Conservation (phyloP, 2,797 vertebrate genomes). For the Prunella strophiata region DNA sequence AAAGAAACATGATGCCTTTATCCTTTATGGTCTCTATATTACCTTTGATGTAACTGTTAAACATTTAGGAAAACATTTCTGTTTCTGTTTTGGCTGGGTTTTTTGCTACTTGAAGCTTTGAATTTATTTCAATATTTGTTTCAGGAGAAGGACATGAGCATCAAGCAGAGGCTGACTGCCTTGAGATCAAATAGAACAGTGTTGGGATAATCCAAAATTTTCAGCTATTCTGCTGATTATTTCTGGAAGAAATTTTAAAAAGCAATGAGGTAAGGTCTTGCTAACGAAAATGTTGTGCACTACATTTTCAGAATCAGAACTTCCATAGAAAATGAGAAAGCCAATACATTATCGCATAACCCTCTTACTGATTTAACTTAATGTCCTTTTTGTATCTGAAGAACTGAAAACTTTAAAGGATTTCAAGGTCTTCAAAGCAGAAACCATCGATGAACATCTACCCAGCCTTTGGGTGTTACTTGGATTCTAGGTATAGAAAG, state of each 20-base stretch:
- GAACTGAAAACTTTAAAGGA: background rate
- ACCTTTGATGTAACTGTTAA: background rate
- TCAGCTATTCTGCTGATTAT: background rate
- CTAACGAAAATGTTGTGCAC: background rate
- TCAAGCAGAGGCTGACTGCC: background rate
- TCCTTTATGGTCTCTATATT: background rate
- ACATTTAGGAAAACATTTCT: background rate
- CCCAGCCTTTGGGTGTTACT: background rate
- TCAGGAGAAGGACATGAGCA: background rate
- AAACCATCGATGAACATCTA: background rate
- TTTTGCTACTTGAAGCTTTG: background rate
- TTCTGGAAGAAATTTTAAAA: background rate
- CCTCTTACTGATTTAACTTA: background rate
- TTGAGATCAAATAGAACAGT: background rate
- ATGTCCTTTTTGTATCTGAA: background rate
- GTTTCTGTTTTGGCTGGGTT: fast-evolving
- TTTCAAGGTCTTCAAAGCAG: background rate
- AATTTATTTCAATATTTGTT: background rate
- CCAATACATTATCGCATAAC: background rate
- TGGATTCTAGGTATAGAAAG: background rate
- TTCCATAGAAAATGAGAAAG: background rate
- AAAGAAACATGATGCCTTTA: background rate
- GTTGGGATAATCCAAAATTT: background rate
- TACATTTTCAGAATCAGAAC: background rate
- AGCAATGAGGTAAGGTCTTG: background rate